Conservation (phyloP, 2,888 invertebrate genomes). For the Drosophila monieri region DNA sequence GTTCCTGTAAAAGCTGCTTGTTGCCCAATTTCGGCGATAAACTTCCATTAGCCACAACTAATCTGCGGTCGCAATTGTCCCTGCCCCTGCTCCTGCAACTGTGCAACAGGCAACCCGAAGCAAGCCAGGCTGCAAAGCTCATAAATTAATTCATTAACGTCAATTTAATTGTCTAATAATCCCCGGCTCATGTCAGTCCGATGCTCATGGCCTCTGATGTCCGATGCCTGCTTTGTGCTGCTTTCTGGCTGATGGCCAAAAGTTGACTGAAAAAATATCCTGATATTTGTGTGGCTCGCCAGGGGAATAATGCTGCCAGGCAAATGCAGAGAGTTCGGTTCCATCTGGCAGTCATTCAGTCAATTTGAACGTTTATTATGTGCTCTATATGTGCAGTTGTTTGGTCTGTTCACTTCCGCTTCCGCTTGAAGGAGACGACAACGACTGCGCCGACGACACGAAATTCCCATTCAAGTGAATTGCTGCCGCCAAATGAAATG, state of each 20-base stretch:
- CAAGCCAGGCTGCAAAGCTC: constrained; percentile 61
- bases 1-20: background rate
- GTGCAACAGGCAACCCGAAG: constrained; percentile 14
- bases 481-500: constrained; percentile 82
- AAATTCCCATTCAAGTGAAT: constrained; percentile 81
- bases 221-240: constrained; percentile 3
- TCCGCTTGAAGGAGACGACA: constrained; percentile 66
- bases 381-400: constrained; percentile 69
- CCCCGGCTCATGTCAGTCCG: constrained; percentile 33
- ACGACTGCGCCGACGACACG: constrained; percentile 58
- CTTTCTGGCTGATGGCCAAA: constrained; percentile 31
- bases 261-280: constrained; percentile 13
- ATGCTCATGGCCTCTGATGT: constrained; percentile 3
- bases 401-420: constrained; percentile 75
- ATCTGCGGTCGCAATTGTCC: constrained; percentile 52
- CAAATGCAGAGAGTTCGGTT: constrained; percentile 23
- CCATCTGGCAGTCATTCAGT: constrained; percentile 44
- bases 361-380: constrained; percentile 75
- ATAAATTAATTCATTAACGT: constrained; percentile 78
- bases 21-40: constrained; percentile 20
- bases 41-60: constrained; percentile 33
- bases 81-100: constrained; percentile 10
- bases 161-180: constrained; percentile 74
- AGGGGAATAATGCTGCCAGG: constrained; percentile 13
- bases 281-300: constrained; percentile 11